phyloP scores from a whole-genome alignment of 2,797 vertebrate genomes.

The Rhinella marina region DNA sequence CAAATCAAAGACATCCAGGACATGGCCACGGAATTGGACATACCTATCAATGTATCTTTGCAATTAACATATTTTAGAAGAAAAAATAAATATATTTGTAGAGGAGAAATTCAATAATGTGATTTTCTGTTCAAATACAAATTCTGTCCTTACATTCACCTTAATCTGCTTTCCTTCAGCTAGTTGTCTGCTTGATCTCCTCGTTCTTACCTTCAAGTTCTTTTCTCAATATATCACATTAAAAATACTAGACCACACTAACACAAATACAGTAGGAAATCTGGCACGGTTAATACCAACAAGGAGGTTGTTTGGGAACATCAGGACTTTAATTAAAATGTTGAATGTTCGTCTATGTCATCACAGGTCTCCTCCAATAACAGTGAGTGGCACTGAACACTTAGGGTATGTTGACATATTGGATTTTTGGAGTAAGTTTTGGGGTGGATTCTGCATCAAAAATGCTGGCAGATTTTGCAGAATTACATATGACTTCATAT shows the following conservation, averaged over 20 bases:
- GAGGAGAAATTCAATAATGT: constrained; percentile 39
- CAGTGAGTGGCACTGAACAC: no score
- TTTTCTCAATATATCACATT: neutral
- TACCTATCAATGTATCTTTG: constrained; percentile 46
- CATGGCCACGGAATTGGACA: constrained; percentile 17
- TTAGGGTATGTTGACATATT: no score
- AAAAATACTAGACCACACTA: neutral
- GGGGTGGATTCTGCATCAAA: no score
- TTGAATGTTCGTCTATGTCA: neutral
- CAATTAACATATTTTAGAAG: constrained; percentile 47
- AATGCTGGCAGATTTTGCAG: no score
- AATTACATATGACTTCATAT: no score
- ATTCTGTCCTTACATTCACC: constrained; percentile 32
- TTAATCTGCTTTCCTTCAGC: constrained; percentile 28
- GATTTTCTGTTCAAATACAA: neutral
- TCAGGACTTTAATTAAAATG: neutral
- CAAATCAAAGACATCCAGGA: constrained; percentile 39
- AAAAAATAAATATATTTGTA: constrained; percentile 37
- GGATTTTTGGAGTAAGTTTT: no score
- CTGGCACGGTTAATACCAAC: neutral
- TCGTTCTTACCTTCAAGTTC: neutral
- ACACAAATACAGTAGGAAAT: constrained; percentile 6
- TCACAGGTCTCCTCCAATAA: neutral
- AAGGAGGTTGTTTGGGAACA: neutral
- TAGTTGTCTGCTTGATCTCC: neutral